phyloP scores from a whole-genome alignment of 2,888 invertebrate species.

The Drosophila fulvimacula region DNA sequence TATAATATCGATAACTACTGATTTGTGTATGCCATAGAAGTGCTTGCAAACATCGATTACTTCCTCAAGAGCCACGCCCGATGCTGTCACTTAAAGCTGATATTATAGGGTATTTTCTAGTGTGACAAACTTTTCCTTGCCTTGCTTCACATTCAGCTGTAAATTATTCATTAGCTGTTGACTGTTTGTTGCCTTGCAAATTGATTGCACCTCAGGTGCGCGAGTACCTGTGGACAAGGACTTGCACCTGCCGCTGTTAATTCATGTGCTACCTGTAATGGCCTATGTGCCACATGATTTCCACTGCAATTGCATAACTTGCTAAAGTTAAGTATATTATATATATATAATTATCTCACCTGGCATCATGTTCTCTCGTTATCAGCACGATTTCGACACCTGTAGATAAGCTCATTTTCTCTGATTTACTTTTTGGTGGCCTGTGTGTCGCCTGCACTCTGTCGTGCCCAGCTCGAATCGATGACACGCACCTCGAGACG shows the following conservation, averaged over 20 bases:
- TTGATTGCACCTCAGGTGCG: conserved; percentile 41
- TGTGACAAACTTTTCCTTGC: background rate
- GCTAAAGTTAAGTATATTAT: background rate
- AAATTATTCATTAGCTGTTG: conserved; percentile 56
- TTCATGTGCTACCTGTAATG: conserved; percentile 46
- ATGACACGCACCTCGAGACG: conserved; percentile 26
- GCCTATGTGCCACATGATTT: conserved; percentile 10
- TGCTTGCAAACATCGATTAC: background rate
- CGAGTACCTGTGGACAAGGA: conserved; percentile 28
- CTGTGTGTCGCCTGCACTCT: background rate
- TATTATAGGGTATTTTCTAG: background rate
- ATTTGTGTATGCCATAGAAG: background rate
- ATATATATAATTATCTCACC: conserved; percentile 29
- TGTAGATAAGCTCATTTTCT: conserved; percentile 52
- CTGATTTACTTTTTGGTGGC: conserved; percentile 45
- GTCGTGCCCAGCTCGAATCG: conserved; percentile 28
- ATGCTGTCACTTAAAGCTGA: background rate
- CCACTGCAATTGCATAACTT: conserved; percentile 26
- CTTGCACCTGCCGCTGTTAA: conserved; percentile 18
- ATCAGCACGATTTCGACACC: conserved; percentile 47
- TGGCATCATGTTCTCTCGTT: conserved; percentile 27
- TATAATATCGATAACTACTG: too few relatives aligned
- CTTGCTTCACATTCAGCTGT: conserved; percentile 31
- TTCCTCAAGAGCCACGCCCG: background rate
- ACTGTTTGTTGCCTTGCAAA: conserved; percentile 60